Conservation (phyloP, 2,888 invertebrate genomes). For the Ceratothoa steindachneri region DNA sequence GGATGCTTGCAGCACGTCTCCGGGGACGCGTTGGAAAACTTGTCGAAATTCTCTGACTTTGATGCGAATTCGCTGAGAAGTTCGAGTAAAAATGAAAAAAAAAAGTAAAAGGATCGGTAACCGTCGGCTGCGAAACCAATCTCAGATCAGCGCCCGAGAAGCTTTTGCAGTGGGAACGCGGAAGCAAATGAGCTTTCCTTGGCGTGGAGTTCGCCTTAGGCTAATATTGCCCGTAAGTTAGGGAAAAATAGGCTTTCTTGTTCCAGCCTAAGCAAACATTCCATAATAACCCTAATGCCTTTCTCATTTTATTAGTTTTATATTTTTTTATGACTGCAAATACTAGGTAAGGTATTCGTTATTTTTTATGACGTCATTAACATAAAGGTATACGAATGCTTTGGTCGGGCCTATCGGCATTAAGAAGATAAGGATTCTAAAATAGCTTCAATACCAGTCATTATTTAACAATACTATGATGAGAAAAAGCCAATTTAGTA, state of each 20-base stretch:
- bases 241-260: background rate
- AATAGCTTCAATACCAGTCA: too few relatives aligned
- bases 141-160: too few relatives aligned
- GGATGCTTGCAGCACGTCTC: background rate
- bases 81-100: background rate
- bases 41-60: slow-evolving; percentile 3
- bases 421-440: too few relatives aligned
- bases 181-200: background rate
- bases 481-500: too few relatives aligned
- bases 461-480: too few relatives aligned
- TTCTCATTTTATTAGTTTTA: background rate
- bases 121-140: too few relatives aligned
- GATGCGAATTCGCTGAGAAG: background rate
- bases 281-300: background rate
- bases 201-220: background rate
- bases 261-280: background rate
- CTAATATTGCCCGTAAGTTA: background rate
- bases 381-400: too few relatives aligned
- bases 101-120: background rate
- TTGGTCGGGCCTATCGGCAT: too few relatives aligned
- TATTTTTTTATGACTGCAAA: background rate
- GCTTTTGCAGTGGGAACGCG: background rate
- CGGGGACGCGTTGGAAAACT: slow-evolving; percentile 2
- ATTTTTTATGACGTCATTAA: too few relatives aligned
- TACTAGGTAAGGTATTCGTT: too few relatives aligned